Conservation (phyloP, 2,888 invertebrate species). For the Sarcophaga carnaria region DNA sequence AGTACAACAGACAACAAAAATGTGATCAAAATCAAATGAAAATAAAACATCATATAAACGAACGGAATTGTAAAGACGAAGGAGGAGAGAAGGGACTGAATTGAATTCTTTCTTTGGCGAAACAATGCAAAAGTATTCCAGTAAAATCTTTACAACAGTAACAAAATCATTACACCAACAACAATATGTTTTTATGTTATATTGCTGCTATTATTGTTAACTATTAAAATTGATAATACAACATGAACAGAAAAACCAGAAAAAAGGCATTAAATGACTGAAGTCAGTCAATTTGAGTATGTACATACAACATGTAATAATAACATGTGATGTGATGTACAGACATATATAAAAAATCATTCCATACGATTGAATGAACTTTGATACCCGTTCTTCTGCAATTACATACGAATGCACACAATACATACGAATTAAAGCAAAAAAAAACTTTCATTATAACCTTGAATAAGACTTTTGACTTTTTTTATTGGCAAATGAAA, state of each 20-base stretch:
- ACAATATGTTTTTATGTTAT: slow-evolving; percentile 4
- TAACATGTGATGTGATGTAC: slow-evolving; percentile 8
- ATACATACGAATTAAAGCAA: too few species aligned
- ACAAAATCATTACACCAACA: slow-evolving; percentile 49
- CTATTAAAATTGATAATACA: slow-evolving; percentile 56
- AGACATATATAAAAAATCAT: not conserved
- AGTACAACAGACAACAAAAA: slow-evolving; percentile 47
- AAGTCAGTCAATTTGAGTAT: slow-evolving; percentile 65
- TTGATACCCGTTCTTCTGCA: not conserved
- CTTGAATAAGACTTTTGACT: too few species aligned
- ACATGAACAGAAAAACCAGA: slow-evolving; percentile 9
- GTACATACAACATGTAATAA: slow-evolving; percentile 18
- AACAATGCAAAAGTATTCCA: slow-evolving; percentile 47
- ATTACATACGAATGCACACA: not conserved
- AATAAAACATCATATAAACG: slow-evolving; percentile 32
- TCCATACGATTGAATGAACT: not conserved
- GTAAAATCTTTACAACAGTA: slow-evolving; percentile 29
- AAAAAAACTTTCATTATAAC: too few species aligned
- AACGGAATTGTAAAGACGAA: slow-evolving; percentile 10
- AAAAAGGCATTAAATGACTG: slow-evolving; percentile 49
- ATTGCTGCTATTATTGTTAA: slow-evolving; percentile 50
- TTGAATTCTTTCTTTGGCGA: not conserved
- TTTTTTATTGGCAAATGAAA: too few species aligned
- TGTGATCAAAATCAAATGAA: slow-evolving; percentile 67
- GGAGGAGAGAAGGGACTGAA: not conserved